Conservation (phyloP, 2,888 invertebrate species). For the Allacma fusca region DNA sequence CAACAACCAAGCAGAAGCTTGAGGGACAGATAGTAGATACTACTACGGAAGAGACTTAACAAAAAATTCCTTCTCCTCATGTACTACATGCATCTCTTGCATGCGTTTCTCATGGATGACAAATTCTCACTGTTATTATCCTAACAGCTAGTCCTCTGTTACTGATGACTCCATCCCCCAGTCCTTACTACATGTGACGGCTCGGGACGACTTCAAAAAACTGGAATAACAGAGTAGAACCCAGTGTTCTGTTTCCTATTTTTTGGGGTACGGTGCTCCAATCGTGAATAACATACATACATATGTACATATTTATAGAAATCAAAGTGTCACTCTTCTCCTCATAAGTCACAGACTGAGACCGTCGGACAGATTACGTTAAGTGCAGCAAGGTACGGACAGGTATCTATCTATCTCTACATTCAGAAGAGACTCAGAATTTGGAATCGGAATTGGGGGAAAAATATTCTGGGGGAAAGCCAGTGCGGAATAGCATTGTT, state of each 20-base stretch:
- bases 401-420: too few species aligned
- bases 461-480: too few species aligned
- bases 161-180: background rate
- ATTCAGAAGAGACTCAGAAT: too few species aligned
- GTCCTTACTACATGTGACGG: background rate
- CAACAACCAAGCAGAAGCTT: background rate
- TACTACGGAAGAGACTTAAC: background rate
- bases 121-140: conserved; percentile 16
- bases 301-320: too few species aligned
- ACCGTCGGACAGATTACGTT: too few species aligned
- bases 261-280: too few species aligned
- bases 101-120: conserved; percentile 35
- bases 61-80: conserved; percentile 16
- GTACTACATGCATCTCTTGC: background rate
- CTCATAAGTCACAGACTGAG: too few species aligned
- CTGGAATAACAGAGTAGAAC: background rate
- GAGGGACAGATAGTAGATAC: background rate
- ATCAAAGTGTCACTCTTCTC: too few species aligned
- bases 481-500: too few species aligned
- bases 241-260: background rate
- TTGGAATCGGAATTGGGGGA: too few species aligned
- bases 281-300: too few species aligned
- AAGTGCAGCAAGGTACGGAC: too few species aligned
- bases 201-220: background rate
- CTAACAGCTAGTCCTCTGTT: background rate